Base-by-base conservation (phyloP, 2,888 invertebrate genomes). In the Lasioglossum marginatum region DNA sequence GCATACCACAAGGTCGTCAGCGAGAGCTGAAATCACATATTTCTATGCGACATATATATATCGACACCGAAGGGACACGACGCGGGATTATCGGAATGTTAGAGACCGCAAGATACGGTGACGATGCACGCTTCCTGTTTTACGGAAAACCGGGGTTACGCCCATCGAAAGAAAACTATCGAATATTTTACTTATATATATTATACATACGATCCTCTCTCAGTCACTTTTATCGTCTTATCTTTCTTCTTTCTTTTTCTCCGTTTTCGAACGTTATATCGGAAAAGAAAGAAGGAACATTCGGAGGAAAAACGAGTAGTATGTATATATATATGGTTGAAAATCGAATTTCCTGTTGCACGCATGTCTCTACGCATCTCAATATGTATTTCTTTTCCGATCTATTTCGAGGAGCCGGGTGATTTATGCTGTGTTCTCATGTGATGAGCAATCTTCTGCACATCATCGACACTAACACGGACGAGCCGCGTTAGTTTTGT, bases 1-100 rank as follows among this genome's bases (percentile, higher is more conserved):
- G 87, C 89, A 89, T 90, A 89, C 90, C 90, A 90, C 90, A 90
- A 90, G 90, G 90, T 89, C 90, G 90, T 83, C 79, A 75, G 76
- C 80, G 87, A 74, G 86, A 83, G 70, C 63, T 75, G 84, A 81
- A 79, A 83, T 86, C 84, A 83, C 76, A 75, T 81, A 81, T 82
- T 40, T 40, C 74, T 71, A 70, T 31, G 70, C 68, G n/a, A 71
- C 76, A 76, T 57, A 66, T 45, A 71, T 73, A 76, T 57, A 66
- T 45, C 19, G 45, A 72, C 66, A 37, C 78, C 74, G 37, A 52
- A 60, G 27, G 52, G 43, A 70, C 70, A 79, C 48, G 16, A 45
- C 16, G 45, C 68, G 63, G 63, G 81, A 73, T 68, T 37, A 68
- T 34, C 34, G 19, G 68, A 48, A 78, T 48, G 79, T 34, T 79